Percentiles rank a stretch among this genome's conserved stretches.
Evolutionary conservation across 1,140 invertebrate species (phyloP).

Genomic region (Tribolium castaneum): DNA sequence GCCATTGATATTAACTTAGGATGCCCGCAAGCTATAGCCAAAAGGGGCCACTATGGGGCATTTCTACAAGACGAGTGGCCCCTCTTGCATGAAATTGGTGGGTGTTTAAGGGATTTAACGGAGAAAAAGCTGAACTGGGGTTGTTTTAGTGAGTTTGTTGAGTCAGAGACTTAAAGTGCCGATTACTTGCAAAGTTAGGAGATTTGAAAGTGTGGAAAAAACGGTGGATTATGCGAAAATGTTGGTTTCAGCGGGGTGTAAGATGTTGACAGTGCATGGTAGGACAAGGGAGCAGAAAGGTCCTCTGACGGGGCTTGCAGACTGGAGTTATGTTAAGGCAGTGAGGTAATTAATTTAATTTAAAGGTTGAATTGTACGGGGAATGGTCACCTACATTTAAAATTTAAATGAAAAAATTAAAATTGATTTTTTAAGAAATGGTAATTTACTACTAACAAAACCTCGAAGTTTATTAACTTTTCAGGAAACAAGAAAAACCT

Average conservation of each 20-base stretch:
- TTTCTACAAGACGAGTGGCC: conserved; percentile 98
- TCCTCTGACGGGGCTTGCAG: conserved; percentile 91
- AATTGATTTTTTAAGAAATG: too few species aligned
- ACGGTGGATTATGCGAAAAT: conserved; percentile 94
- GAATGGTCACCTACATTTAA: too few species aligned
- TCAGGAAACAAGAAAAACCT: too few species aligned
- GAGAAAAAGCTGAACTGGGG: too few species aligned
- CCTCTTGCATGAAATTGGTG: conserved; percentile 84
- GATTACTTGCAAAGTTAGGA: conserved; percentile 95
- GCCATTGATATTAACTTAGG: conserved; percentile 98
- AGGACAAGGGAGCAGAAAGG: conserved; percentile 97
- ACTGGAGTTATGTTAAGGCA: conserved; percentile 93
- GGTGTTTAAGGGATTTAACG: conserved; percentile 35
- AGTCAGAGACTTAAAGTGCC: conserved; percentile 81
- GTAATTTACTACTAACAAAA: too few species aligned
- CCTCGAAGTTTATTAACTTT: too few species aligned
- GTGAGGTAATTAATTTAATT: conserved; percentile 75
- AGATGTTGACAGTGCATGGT: conserved; percentile 95
- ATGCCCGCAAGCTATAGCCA: conserved; percentile 96
- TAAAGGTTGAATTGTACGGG: too few species aligned
- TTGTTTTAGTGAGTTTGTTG: conserved; percentile 72
- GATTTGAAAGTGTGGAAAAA: conserved; percentile 88
- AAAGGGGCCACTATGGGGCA: conserved; percentile 87
- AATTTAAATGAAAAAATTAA: too few species aligned
- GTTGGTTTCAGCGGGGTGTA: conserved; percentile 93